Percentiles rank a stretch among this genome's conserved stretches.
phyloP scores from a whole-genome alignment of 1,140 invertebrate genomes.

The Orussus abietinus region DNA sequence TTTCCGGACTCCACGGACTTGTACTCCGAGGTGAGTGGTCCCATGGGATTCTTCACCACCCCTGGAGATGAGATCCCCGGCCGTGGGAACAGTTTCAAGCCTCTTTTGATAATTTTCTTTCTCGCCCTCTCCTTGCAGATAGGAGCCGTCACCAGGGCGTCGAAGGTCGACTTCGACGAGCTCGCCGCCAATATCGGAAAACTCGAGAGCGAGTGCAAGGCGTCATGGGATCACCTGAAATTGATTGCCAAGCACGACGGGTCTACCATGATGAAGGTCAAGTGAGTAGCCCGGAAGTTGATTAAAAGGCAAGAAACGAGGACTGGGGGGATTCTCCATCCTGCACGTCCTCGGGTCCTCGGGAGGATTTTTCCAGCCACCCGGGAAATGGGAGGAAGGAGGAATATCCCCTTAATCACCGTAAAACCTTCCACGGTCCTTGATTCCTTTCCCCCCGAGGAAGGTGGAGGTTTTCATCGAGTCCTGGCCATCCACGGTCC shows the following conservation, averaged over 20 bases:
- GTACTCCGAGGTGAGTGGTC: slow-evolving; percentile 83
- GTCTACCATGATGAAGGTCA: slow-evolving; percentile 81
- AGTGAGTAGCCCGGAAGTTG: slow-evolving; percentile 53
- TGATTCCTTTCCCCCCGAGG: too few relatives aligned
- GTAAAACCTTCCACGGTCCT: too few relatives aligned
- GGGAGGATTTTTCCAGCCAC: too few relatives aligned
- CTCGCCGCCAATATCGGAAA: slow-evolving; percentile 79
- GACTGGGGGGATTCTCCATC: too few relatives aligned
- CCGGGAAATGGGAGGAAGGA: too few relatives aligned
- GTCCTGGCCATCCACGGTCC: too few relatives aligned
- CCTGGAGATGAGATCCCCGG: slow-evolving; percentile 9
- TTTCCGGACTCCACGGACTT: slow-evolving; percentile 92
- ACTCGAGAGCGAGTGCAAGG: slow-evolving; percentile 93
- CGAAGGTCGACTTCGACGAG: slow-evolving; percentile 90
- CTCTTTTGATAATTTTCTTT: slow-evolving; percentile 20
- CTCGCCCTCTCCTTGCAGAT: slow-evolving; percentile 58
- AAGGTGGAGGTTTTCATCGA: too few relatives aligned
- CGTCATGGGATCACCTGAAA: slow-evolving; percentile 96
- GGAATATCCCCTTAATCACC: too few relatives aligned
- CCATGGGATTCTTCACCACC: slow-evolving; percentile 1
- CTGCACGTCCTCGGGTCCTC: too few relatives aligned
- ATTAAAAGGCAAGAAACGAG: not conserved
- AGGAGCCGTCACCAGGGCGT: slow-evolving; percentile 87
- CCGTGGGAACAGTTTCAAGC: slow-evolving; percentile 1
- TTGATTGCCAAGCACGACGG: slow-evolving; percentile 94